Evolutionary conservation across 2,888 invertebrate genomes (phyloP), one percentile per base, ranked within the genome.

Genomic region (Cryptus viduatorius): DNA sequence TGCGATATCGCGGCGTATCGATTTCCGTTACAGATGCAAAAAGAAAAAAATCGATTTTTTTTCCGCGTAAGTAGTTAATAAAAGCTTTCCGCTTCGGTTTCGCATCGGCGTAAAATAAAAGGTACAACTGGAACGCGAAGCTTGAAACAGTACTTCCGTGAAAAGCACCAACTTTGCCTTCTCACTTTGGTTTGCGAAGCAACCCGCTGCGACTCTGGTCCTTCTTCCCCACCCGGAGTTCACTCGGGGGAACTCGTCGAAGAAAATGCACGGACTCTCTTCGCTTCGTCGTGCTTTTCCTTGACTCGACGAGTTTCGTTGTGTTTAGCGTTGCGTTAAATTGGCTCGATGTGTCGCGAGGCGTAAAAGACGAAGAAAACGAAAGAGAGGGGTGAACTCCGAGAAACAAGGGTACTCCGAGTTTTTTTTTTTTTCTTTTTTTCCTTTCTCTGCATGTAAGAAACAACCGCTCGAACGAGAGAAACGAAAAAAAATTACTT

Each of bases 271-370:
- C 56, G 56, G 24, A 19, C 24, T 16, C 16, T 10, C 56, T 56
- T 56, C 10, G 19, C 56, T 19, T 16, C 56, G 16, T 24, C 56
- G 56, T 56, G n/a, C 16, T 53, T 56, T 56, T 12, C 56, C 56
- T 48, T 24, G 16, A 56, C 56, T 24, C 65, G 44, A 46, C 85
- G 86, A 88, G n/a, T 61, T 61, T 61, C 61, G 61, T 29, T 61
- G 61, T 61, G 61, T 61, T 29, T 61, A 31, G 31, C 61, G 12
- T 37, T 31, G 61, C 61, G 29, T 61, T 61, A 61, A 61, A 61
- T 61, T 61, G 61, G 61, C 56, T 61, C 29, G 61, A 61, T 61
- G 61, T 61, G 29, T 61, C 61, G 61, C 61, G 61, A 61, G 31
- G 61, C 61, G 61, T 31, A 61, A 61, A 61, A 29, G 68, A 44